Evolutionary conservation across 2,113 vertebrate genomes (phyloP).

Genomic region (Psophia crepitans): DNA sequence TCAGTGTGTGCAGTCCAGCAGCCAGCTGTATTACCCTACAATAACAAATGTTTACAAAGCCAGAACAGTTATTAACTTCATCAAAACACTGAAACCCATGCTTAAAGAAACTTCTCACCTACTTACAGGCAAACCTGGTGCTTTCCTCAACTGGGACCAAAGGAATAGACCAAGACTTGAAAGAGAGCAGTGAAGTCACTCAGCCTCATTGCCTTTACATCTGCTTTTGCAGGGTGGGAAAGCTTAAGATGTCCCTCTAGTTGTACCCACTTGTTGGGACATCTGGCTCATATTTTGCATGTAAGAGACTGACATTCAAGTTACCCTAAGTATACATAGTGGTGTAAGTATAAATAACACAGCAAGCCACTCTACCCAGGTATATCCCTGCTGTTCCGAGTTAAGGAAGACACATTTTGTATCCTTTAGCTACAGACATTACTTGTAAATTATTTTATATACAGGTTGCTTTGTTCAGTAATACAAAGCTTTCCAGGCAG

Average conservation of each 20-base stretch:
- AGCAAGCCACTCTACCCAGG: background rate
- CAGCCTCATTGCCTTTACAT: background rate
- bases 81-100: background rate
- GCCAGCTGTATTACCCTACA: background rate
- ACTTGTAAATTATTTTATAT: background rate
- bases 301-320: background rate
- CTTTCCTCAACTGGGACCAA: background rate
- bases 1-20: background rate
- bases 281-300: background rate
- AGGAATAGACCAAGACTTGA: background rate
- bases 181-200: background rate
- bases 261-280: background rate
- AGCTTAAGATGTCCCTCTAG: background rate
- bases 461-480: background rate
- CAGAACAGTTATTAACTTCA: background rate
- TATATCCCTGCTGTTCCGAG: rapidly evolving
- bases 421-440: background rate
- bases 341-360: background rate
- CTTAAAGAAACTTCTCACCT: background rate
- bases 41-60: background rate
- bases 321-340: background rate
- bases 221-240: background rate
- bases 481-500: background rate
- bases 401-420: background rate
- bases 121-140: background rate